Conservation (phyloP, 2,797 vertebrate species). For the Hoplostethus mediterraneus region DNA sequence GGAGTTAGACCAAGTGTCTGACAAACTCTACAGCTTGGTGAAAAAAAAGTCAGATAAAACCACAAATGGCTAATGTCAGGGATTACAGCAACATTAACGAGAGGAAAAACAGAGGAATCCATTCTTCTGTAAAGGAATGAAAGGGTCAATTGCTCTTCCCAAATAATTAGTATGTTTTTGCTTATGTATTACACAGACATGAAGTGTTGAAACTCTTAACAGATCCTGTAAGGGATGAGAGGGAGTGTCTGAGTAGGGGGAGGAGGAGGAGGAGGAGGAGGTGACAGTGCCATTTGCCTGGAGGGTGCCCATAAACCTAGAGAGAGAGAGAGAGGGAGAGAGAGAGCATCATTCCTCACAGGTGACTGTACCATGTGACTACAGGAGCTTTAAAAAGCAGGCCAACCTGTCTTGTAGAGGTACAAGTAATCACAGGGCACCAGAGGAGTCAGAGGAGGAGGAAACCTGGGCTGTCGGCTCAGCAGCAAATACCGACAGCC, state of each 20-base stretch:
- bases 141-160: constrained; percentile 34
- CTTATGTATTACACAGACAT: constrained; percentile 44
- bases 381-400: constrained; percentile 82
- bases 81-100: background rate
- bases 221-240: constrained; percentile 71
- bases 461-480: constrained; percentile 61
- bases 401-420: constrained; percentile 77
- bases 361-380: constrained; percentile 88
- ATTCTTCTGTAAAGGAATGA: constrained; percentile 24
- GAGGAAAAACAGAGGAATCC: constrained; percentile 13
- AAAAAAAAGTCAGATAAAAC: constrained; percentile 3
- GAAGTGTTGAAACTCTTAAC: constrained; percentile 66
- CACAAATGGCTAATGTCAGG: background rate
- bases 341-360: constrained; percentile 80
- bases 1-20: background rate
- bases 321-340: constrained; percentile 60
- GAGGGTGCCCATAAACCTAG: constrained; percentile 82
- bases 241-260: constrained; percentile 76
- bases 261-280: constrained; percentile 67
- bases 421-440: constrained; percentile 76
- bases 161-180: constrained; percentile 57
- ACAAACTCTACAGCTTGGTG: background rate
- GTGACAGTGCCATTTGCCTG: constrained; percentile 84
- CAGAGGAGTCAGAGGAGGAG: constrained; percentile 62
- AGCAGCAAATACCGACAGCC: constrained; percentile 69